These are phyloP conservation scores for Silurus aristotelis DNA, from an alignment of 2,797 vertebrate genomes.

Conservation along the genomic window DNA sequence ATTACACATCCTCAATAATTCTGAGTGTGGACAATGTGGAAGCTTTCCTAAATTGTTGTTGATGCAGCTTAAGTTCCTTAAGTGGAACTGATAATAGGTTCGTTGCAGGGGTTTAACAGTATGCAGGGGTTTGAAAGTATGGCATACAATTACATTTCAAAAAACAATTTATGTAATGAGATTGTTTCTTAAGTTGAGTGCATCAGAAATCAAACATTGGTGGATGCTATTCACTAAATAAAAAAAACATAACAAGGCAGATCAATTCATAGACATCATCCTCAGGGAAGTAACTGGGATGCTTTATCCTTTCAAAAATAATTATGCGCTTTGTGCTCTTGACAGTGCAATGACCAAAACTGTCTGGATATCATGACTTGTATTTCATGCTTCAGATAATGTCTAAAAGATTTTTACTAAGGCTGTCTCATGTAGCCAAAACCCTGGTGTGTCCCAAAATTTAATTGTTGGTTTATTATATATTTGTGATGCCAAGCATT, in stretches of 20 bases:
- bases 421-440: neutral
- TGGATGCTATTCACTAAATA: neutral
- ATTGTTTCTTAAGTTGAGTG: neutral
- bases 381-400: slow-evolving; percentile 49
- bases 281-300: neutral
- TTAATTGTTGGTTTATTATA: neutral
- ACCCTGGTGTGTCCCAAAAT: slow-evolving; percentile 4
- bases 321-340: neutral
- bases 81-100: too few species aligned
- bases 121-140: neutral
- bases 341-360: slow-evolving; percentile 17
- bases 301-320: neutral
- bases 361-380: slow-evolving; percentile 53
- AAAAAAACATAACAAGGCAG: slow-evolving; percentile 22
- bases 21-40: too few species aligned
- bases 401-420: neutral
- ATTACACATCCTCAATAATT: too few species aligned
- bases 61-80: too few species aligned
- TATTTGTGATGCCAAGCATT: neutral
- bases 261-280: neutral
- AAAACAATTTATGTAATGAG: slow-evolving; percentile 22
- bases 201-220: slow-evolving; percentile 4
- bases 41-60: too few species aligned
- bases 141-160: neutral
- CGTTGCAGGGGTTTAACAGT: neutral